Conservation (phyloP, 2,888 invertebrate species). For the Tiphia femorata region DNA sequence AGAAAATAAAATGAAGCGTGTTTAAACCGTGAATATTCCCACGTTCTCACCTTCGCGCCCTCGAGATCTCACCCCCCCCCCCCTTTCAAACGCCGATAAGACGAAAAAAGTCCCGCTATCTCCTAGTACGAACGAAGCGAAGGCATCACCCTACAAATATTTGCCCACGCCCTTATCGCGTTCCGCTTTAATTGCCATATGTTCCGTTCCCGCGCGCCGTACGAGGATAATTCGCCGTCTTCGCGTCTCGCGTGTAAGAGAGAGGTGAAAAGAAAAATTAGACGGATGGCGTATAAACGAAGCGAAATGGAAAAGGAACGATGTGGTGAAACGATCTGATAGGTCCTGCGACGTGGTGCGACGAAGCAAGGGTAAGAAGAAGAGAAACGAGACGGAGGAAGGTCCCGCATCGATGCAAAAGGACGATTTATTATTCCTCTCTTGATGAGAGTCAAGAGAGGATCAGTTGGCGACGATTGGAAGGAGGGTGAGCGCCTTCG, state of each 20-base stretch:
- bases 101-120: slow-evolving; percentile 36
- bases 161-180: slow-evolving; percentile 58
- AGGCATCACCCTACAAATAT: slow-evolving; percentile 59
- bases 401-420: slow-evolving; percentile 38
- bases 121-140: slow-evolving; percentile 37
- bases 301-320: neutral
- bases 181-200: slow-evolving; percentile 61
- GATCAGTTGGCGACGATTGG: too few species aligned
- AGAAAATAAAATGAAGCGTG: too few species aligned
- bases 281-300: too few species aligned
- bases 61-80: too few species aligned
- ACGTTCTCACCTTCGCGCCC: too few species aligned
- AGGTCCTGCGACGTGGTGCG: neutral
- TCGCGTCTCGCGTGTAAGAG: slow-evolving; percentile 37
- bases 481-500: too few species aligned
- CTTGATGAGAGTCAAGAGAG: too few species aligned
- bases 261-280: slow-evolving; percentile 1
- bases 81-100: slow-evolving; percentile 36
- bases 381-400: slow-evolving; percentile 3
- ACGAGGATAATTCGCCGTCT: too few species aligned
- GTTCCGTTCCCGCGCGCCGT: slow-evolving; percentile 52
- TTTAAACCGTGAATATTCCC: too few species aligned
- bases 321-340: neutral
- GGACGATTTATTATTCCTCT: too few species aligned
- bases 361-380: neutral